Conservation (phyloP, 2,797 vertebrate genomes). For the Darevskia nairensis region DNA sequence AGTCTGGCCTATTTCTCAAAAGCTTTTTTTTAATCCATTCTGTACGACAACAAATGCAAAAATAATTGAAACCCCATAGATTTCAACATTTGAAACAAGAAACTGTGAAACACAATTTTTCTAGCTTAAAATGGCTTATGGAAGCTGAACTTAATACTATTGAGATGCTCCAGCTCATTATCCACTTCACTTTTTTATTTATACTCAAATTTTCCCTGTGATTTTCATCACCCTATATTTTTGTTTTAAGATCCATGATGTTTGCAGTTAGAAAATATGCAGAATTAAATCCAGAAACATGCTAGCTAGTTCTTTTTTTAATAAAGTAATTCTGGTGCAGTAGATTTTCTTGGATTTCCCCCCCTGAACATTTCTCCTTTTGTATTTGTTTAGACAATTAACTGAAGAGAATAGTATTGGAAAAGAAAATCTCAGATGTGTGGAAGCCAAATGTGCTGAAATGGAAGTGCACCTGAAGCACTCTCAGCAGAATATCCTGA, state of each 20-base stretch:
- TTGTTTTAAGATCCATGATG: too few relatives aligned
- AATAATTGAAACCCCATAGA: not conserved
- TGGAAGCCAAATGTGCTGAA: conserved; percentile 77
- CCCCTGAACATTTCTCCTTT: not conserved
- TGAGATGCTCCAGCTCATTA: too few relatives aligned
- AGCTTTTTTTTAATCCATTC: not conserved
- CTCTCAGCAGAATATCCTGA: conserved; percentile 72
- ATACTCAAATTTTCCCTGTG: too few relatives aligned
- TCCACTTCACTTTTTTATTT: too few relatives aligned
- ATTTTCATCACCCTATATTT: too few relatives aligned
- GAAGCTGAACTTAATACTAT: not conserved
- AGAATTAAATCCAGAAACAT: too few relatives aligned
- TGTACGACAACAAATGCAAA: not conserved
- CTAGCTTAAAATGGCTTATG: not conserved
- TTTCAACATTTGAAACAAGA: not conserved
- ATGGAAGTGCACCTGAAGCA: conserved; percentile 78
- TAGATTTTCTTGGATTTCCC: conserved; percentile 23
- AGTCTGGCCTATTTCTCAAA: too few relatives aligned
- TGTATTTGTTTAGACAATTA: conserved; percentile 77
- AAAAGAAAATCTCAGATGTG: conserved; percentile 72
- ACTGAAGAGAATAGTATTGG: conserved; percentile 77
- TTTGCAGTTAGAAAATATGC: too few relatives aligned
- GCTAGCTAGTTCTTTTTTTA: too few relatives aligned
- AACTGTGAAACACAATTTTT: not conserved
- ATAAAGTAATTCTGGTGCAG: not conserved